Base-by-base conservation (phyloP, 2,797 vertebrate genomes). In the Tachyglossus aculeatus region DNA sequence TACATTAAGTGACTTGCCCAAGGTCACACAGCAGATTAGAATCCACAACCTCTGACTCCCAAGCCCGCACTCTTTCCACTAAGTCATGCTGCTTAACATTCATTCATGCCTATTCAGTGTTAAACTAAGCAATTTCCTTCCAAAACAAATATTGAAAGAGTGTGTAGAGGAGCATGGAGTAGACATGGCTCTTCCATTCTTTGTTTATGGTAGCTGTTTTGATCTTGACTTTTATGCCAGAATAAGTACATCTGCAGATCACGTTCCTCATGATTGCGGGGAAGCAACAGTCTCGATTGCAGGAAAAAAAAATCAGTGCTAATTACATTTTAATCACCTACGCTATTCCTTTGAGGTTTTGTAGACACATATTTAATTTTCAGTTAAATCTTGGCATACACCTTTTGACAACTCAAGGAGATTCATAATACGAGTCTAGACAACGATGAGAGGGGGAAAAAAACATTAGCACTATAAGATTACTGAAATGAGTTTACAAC, bases 231-330 rank as follows among this genome's bases (percentile, higher is more conserved):
- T 32, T 68, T 68, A 61, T 81, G 76, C 76, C 76, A 87, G 74
- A 76, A 60, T 69, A 78, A 85, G 81, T 66, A 83, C 74, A 80
- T 82, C 78, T 81, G 73, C 39, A 71, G 62, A 53, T 85, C 78
- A 53, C 75, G 64, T 74, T 83, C 59, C 74, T 63, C 27, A 57
- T 45, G 32, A 52, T 80, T 66, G 62, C 33, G 21, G 45, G 40
- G 33, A 76, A 76, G 27, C 22, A 75, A 57, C 27, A 25, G 56
- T 81, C 72, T 77, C 80, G 43, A 69, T 45, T 81, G 86, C 77
- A 82, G 73, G 81, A 82, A 71, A 78, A 84, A 87, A 80, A 71
- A n/a, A n/a, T 15, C 70, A 82, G 48, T 52, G 71, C 66, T 81
- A 77, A 75, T 81, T 73, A 69, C 66, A 58, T 74, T 76, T 62